These are phyloP conservation scores for Lasioglossum vierecki DNA, from an alignment of 2,888 invertebrate species.

Conservation along the genomic window DNA sequence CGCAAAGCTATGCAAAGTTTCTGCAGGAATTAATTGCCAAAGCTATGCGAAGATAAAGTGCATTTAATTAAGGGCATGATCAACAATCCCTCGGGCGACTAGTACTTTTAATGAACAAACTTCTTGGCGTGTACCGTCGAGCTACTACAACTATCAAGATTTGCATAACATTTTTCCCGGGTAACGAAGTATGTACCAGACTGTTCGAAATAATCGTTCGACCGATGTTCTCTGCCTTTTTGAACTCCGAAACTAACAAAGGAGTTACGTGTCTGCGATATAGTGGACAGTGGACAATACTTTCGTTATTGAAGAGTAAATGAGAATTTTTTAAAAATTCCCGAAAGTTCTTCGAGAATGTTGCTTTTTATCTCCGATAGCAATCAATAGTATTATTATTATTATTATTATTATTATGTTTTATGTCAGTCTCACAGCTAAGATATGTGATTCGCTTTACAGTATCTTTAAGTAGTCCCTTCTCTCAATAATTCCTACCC, in stretches of 20 bases:
- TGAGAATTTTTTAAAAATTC: no score
- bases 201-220: not conserved
- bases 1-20: slow-evolving; percentile 43
- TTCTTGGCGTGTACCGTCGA: slow-evolving; percentile 32
- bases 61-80: slow-evolving; percentile 60
- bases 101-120: slow-evolving; percentile 59
- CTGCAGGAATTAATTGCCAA: slow-evolving; percentile 50
- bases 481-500: no score
- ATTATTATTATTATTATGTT: no score
- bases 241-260: not conserved
- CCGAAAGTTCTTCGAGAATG: no score
- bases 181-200: not conserved
- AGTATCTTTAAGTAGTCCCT: no score
- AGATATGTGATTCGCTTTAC: no score
- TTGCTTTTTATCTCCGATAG: no score
- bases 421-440: no score
- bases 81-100: slow-evolving; percentile 46
- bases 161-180: slow-evolving; percentile 37
- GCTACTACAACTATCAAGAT: slow-evolving; percentile 28
- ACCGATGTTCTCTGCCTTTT: not conserved
- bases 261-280: not conserved
- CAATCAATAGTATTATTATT: no score
- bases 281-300: not conserved
- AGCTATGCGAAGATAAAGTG: slow-evolving; percentile 51
- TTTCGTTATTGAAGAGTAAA: not conserved